Base-by-base conservation (phyloP, 1,140 invertebrate species). In the Arctopsyche grandis region DNA sequence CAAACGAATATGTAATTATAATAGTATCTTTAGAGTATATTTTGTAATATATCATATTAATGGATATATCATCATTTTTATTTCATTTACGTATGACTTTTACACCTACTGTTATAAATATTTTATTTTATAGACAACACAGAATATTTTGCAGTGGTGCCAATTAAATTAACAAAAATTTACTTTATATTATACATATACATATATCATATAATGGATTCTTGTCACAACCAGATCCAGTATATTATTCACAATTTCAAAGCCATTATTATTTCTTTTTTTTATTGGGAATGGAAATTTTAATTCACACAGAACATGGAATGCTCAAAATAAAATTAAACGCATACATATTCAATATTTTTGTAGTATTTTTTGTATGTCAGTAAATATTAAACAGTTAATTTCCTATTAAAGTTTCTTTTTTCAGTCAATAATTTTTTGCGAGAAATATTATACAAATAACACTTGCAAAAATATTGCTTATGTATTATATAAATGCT, bases 61-160 rank as follows among this genome's bases (percentile, higher is more conserved):
- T 74, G 22, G 12, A 63, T 79, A 58, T 74, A 75, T 74, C 58
- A 79, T 74, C 52, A 46, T 79, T 66, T 66, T 26, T 24, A 12
- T 52, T 52, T 52, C 12, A 12, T 66, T 63, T 79, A 79, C 78
- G 78, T 79, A 74, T 79, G 60, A 46, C 74, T 79, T 79, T 22
- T 66, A 79, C 70, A 74, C 29, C 70, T 79, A 73, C 66, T 12
- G 14, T 69, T 69, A 76, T 76, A 58, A 75, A 76, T 74, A 74
- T 74, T 63, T 44, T 43, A 66, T 9, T 76, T 43, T 43, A 76
- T 76, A 60, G 58, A 76, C 29, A 76, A 76, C 74, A 66, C 74
- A 76, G 22, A 76, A 26, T 71, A 44, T 76, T 44, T 44, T 9
- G n/a, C n/a, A 63, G 24, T 22, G 29, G 29, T 43, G 19, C 56